Evolutionary conservation across 2,888 invertebrate species (phyloP).

Genomic region (Agrochola lota): DNA sequence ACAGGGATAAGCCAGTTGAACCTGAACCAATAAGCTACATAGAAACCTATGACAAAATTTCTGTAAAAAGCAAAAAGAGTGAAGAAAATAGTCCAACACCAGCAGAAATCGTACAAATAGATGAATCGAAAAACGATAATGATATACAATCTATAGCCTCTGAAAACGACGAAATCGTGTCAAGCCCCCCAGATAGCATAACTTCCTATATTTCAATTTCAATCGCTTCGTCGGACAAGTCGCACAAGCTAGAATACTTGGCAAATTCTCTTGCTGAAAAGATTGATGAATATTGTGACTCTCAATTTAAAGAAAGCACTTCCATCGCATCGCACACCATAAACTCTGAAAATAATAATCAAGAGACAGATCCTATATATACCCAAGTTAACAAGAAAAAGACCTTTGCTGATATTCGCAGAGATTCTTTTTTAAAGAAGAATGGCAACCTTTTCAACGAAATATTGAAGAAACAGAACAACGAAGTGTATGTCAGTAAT

Average conservation of each 20-base stretch:
- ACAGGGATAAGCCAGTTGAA: constrained; percentile 77
- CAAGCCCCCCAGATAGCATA: constrained; percentile 88
- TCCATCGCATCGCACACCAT: constrained; percentile 77
- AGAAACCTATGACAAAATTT: constrained; percentile 79
- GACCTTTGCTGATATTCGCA: constrained; percentile 89
- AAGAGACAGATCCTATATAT: constrained; percentile 84
- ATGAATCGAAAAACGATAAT: constrained; percentile 71
- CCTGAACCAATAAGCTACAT: constrained; percentile 66
- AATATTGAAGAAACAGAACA: constrained; percentile 78
- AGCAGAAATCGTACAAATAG: constrained; percentile 52
- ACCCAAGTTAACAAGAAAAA: constrained; percentile 88
- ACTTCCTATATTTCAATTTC: constrained; percentile 89
- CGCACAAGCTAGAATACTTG: constrained; percentile 88
- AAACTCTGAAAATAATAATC: constrained; percentile 76
- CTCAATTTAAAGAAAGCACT: constrained; percentile 83
- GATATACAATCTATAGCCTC: constrained; percentile 84
- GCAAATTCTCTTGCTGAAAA: constrained; percentile 89
- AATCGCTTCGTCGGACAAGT: constrained; percentile 88
- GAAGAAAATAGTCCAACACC: constrained; percentile 65
- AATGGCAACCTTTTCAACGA: constrained; percentile 81
- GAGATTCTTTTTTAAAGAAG: constrained; percentile 82
- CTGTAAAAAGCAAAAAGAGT: constrained; percentile 74
- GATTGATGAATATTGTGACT: constrained; percentile 89
- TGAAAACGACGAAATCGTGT: constrained; percentile 88
- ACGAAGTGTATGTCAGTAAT: constrained; percentile 84